Evolutionary conservation across 2,113 vertebrate species (phyloP).

Genomic region (Pagrus major): DNA sequence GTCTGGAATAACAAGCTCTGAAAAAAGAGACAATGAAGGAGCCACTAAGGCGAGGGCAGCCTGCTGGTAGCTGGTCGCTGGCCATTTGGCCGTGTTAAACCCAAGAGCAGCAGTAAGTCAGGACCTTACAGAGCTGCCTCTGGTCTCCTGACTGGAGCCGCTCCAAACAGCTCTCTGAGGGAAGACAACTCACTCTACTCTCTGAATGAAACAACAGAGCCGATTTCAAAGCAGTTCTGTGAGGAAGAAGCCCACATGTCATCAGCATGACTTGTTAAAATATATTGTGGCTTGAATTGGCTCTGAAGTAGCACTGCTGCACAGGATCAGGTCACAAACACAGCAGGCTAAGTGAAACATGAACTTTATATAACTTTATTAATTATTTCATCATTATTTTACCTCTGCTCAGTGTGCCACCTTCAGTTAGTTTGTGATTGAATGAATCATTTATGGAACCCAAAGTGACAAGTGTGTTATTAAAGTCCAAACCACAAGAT

Average conservation of each 20-base stretch:
- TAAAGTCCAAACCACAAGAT: not conserved
- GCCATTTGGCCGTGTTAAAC: slow-evolving; percentile 49
- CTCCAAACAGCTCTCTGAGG: slow-evolving; percentile 52
- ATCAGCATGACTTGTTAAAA: slow-evolving; percentile 34
- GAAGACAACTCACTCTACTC: slow-evolving; percentile 54
- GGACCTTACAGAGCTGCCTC: slow-evolving; percentile 54
- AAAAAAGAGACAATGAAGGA: slow-evolving; percentile 52
- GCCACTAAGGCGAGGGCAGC: slow-evolving; percentile 39
- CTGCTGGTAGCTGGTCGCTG: slow-evolving; percentile 52
- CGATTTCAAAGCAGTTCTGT: slow-evolving; percentile 7
- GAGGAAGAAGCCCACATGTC: slow-evolving; percentile 27
- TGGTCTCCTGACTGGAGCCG: slow-evolving; percentile 67
- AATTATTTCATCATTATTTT: slow-evolving; percentile 1
- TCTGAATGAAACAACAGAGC: slow-evolving; percentile 27
- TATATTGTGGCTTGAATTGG: slow-evolving; percentile 16
- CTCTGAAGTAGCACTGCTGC: not conserved
- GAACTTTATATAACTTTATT: slow-evolving; percentile 1
- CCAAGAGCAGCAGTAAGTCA: slow-evolving; percentile 58
- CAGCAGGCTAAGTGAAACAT: slow-evolving; percentile 4
- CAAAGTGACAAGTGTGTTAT: not conserved
- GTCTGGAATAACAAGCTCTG: slow-evolving; percentile 21
- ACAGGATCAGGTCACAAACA: slow-evolving; percentile 16
- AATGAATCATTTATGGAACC: not conserved
- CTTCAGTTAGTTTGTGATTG: not conserved
- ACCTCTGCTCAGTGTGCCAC: not conserved